Evolutionary conservation across 2,888 invertebrate species (phyloP).

Genomic region (Brachypterus glaber): DNA sequence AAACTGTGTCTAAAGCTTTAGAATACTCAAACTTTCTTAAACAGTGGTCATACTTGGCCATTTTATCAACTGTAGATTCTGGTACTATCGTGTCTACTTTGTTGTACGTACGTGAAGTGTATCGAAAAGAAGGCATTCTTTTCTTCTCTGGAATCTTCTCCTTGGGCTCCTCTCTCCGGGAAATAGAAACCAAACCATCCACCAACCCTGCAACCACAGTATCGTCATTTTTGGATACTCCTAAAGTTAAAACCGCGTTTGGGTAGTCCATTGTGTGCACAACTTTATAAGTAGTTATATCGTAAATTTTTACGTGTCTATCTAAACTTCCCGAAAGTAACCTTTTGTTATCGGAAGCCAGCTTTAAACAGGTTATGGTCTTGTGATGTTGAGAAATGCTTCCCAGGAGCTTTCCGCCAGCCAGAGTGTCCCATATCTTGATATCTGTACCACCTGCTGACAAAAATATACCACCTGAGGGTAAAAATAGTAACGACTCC

Average conservation of each 20-base stretch:
- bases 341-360: conserved; percentile 73
- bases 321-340: conserved; percentile 87
- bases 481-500: conserved; percentile 79
- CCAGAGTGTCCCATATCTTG: conserved; percentile 86
- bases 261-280: conserved; percentile 86
- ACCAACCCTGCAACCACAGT: conserved; percentile 85
- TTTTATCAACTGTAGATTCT: conserved; percentile 37
- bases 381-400: conserved; percentile 90
- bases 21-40: conserved; percentile 74
- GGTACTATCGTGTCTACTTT: conserved; percentile 47
- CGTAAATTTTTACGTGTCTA: conserved; percentile 88
- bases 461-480: conserved; percentile 81
- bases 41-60: conserved; percentile 56
- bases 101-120: conserved; percentile 28
- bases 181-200: conserved; percentile 83
- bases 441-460: conserved; percentile 88
- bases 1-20: conserved; percentile 65
- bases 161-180: conserved; percentile 54
- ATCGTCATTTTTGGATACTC: conserved; percentile 64
- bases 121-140: conserved; percentile 47
- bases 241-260: conserved; percentile 82
- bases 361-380: conserved; percentile 77
- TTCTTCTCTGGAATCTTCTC: conserved; percentile 41
- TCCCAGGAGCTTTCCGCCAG: conserved; percentile 76
- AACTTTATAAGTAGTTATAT: conserved; percentile 73